Evolutionary conservation across 1,140 invertebrate species (phyloP), one percentile per base, ranked within the genome.

Genomic region (Melipona quadrifasciata): DNA sequence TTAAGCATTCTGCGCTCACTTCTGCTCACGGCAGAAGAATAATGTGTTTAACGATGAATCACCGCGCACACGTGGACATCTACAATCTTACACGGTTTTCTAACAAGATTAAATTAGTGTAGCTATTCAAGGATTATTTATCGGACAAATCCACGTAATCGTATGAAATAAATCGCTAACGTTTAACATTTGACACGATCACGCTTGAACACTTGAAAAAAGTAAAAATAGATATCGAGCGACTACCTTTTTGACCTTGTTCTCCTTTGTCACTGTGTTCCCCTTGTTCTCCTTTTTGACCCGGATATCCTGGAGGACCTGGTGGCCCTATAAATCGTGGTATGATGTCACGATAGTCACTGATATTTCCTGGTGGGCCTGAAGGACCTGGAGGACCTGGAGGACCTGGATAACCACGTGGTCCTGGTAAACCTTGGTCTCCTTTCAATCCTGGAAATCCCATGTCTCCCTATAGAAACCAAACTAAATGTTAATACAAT

Each of bases 201-300:
- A 68, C 0, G 39, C 39, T 2, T 34, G 11, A 68, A 82, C 5
- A 31, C 34, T 12, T 27, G 2, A 21, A 21, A 10, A 31, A n/a
- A 21, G 14, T 47, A 75, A 61, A 68, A 79, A 71, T 70, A n/a
- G 21, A 71, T 31, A 19, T 24, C 19, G 27, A 51, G 12, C 57
- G 17, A 19, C 2, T 89, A 93, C 92, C 93, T 92, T 91, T 92
- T 53, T 93, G 84, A 77, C 94, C 94, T 77, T 86, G 91, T 55
- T 79, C 76, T 34, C 95, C 95, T 74, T 67, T 78, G 64, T 91
- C 88, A 17, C 95, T 95, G 55, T 67, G 58, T 19, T 94, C 91
- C 34, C 95, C 95, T 85, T 88, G 89, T 21, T 94, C 89, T 47
- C 96, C 96, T 34, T 95, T 94, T 10, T 92, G 89, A 27, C 95